Conservation (phyloP, 2,888 invertebrate species). For the Epicampocera succincta region DNA sequence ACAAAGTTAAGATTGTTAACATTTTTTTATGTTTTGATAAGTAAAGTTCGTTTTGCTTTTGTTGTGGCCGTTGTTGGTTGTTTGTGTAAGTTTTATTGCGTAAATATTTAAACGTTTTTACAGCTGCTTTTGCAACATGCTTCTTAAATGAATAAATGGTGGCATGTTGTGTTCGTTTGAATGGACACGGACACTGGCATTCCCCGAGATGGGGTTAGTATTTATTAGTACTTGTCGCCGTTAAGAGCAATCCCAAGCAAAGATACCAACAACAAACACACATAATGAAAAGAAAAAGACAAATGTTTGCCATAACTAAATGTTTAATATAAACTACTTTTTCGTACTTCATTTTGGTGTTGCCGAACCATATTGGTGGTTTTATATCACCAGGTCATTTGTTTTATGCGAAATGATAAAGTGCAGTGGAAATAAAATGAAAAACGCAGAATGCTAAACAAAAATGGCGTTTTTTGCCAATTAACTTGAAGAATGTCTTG, state of each 20-base stretch:
- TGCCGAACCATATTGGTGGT: conserved; percentile 33
- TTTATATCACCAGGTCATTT: conserved; percentile 46
- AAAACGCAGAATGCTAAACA: conserved; percentile 38
- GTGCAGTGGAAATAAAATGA: neutral
- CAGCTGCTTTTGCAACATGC: conserved; percentile 69
- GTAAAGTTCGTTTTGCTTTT: conserved; percentile 24
- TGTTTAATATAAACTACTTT: conserved; percentile 28
- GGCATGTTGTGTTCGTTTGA: conserved; percentile 30
- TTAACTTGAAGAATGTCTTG: conserved; percentile 70
- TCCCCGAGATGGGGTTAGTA: conserved; percentile 58
- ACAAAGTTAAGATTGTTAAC: conserved; percentile 67
- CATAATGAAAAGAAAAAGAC: conserved; percentile 28
- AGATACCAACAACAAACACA: conserved; percentile 11
- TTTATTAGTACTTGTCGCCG: conserved; percentile 38
- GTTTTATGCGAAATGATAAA: conserved; percentile 55
- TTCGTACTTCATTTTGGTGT: conserved; percentile 18
- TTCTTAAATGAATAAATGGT: conserved; percentile 53
- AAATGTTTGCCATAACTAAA: conserved; percentile 63
- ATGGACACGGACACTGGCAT: conserved; percentile 34
- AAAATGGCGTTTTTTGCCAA: conserved; percentile 69
- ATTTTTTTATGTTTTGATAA: conserved; percentile 44
- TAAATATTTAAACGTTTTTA: conserved; percentile 71
- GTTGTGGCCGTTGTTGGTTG: neutral
- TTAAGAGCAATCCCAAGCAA: conserved; percentile 12
- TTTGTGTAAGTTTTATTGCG: conserved; percentile 60